Conservation (phyloP, 2,888 invertebrate species). For the Corbicula japonica region DNA sequence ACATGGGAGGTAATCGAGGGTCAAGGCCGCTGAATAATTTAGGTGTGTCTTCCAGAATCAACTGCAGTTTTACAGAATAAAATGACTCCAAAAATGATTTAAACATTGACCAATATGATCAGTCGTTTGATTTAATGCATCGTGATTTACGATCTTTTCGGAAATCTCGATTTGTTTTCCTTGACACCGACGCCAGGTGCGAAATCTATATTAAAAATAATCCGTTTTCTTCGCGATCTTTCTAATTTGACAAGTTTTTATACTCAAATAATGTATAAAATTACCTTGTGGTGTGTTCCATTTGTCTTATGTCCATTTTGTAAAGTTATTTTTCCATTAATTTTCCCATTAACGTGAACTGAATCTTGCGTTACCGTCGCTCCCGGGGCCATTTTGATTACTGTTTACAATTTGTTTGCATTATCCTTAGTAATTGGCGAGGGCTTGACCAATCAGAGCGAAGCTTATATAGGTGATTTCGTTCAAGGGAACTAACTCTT, state of each 20-base stretch:
- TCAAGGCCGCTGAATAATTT: conserved; percentile 38
- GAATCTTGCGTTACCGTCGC: conserved; percentile 48
- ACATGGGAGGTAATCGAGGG: neutral
- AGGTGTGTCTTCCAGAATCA: conserved; percentile 54
- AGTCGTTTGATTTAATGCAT: too few species aligned
- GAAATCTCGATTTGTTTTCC: conserved; percentile 31
- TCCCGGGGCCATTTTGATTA: conserved; percentile 65
- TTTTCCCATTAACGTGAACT: conserved; percentile 66
- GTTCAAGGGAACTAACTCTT: too few species aligned
- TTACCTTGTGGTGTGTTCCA: conserved; percentile 72
- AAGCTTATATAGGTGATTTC: too few species aligned
- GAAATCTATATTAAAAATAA: too few species aligned
- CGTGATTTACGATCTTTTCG: too few species aligned
- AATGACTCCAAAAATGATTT: too few species aligned
- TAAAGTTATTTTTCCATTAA: conserved; percentile 63
- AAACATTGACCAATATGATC: too few species aligned
- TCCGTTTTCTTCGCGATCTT: conserved; percentile 1
- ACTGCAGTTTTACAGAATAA: too few species aligned
- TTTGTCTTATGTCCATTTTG: conserved; percentile 74
- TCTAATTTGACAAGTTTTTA: neutral
- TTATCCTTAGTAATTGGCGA: conserved; percentile 27
- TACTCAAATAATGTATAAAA: neutral
- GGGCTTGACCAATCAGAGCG: conserved; percentile 10
- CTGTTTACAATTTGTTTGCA: conserved; percentile 36
- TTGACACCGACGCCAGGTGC: conserved; percentile 34